Percentiles rank a stretch among this genome's conserved stretches.
These are phyloP conservation scores for Cydia strobilella DNA, from an alignment of 1,140 invertebrate genomes.

Conservation along the genomic window DNA sequence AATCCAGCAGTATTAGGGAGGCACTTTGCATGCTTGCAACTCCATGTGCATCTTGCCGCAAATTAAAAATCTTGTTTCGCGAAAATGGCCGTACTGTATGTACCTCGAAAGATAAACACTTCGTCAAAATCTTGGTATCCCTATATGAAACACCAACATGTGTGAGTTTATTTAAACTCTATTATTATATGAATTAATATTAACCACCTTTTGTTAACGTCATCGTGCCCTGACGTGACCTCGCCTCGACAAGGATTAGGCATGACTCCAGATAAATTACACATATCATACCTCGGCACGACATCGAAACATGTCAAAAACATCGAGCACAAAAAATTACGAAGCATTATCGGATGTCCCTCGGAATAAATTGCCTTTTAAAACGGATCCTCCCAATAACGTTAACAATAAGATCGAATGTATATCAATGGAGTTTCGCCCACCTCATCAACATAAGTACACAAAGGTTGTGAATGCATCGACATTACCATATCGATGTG, in stretches of 20 bases:
- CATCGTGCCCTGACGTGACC: constrained; percentile 11
- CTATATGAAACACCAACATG: too few relatives aligned
- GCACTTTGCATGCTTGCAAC: too few relatives aligned
- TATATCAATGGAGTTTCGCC: constrained; percentile 76
- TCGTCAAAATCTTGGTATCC: too few relatives aligned
- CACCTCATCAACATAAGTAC: constrained; percentile 77
- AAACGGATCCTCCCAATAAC: constrained; percentile 64
- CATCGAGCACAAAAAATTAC: constrained; percentile 43
- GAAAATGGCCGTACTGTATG: too few relatives aligned
- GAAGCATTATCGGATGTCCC: constrained; percentile 58
- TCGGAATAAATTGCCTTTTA: constrained; percentile 73
- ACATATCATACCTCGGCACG: constrained; percentile 36
- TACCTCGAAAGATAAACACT: too few relatives aligned
- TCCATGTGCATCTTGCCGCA: too few relatives aligned
- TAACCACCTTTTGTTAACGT: not conserved
- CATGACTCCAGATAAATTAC: constrained; percentile 34
- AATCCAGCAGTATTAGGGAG: too few relatives aligned
- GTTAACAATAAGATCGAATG: constrained; percentile 72
- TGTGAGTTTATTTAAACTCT: not conserved
- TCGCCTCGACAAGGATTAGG: constrained; percentile 22
- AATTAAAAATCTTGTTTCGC: too few relatives aligned
- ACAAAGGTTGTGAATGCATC: constrained; percentile 73
- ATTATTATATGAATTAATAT: not conserved
- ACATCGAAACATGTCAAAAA: constrained; percentile 38
- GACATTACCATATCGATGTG: constrained; percentile 73